Evolutionary conservation across 2,888 invertebrate genomes (phyloP).

Genomic region (Lasiommata megera): DNA sequence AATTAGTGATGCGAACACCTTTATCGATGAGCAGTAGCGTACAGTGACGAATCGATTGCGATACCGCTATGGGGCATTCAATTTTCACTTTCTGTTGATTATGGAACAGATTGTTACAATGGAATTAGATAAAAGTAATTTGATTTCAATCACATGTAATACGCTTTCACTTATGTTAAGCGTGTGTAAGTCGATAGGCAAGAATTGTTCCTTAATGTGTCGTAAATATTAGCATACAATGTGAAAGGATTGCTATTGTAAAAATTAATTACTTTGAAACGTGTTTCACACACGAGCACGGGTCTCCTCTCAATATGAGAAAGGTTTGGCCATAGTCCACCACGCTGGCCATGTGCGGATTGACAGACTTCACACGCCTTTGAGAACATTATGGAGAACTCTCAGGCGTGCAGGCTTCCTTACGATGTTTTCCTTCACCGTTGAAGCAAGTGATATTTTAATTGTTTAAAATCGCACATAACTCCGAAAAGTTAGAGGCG

Average conservation of each 20-base stretch:
- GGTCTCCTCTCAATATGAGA: too few relatives aligned
- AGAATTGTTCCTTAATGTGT: not conserved
- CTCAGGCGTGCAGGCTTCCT: too few relatives aligned
- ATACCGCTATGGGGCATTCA: slow-evolving; percentile 41
- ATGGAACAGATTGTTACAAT: slow-evolving; percentile 24
- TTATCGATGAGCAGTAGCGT: slow-evolving; percentile 50
- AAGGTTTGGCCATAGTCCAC: too few relatives aligned
- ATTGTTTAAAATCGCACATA: too few relatives aligned
- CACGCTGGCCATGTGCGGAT: too few relatives aligned
- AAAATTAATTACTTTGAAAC: not conserved
- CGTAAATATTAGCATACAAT: slow-evolving; percentile 5
- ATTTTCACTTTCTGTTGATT: slow-evolving; percentile 38
- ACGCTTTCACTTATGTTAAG: slow-evolving; percentile 19
- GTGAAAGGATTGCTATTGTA: not conserved
- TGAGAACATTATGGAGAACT: too few relatives aligned
- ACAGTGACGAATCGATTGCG: slow-evolving; percentile 48
- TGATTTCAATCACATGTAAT: slow-evolving; percentile 15
- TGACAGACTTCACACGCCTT: too few relatives aligned
- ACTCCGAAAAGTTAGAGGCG: too few relatives aligned
- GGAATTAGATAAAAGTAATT: slow-evolving; percentile 23
- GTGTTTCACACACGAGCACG: not conserved
- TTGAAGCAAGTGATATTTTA: too few relatives aligned
- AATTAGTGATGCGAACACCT: slow-evolving; percentile 45
- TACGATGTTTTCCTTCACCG: too few relatives aligned
- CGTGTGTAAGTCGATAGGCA: slow-evolving; percentile 1